Evolutionary conservation across 2,888 invertebrate species (phyloP).

Genomic region (Bhutanitis thaidina): DNA sequence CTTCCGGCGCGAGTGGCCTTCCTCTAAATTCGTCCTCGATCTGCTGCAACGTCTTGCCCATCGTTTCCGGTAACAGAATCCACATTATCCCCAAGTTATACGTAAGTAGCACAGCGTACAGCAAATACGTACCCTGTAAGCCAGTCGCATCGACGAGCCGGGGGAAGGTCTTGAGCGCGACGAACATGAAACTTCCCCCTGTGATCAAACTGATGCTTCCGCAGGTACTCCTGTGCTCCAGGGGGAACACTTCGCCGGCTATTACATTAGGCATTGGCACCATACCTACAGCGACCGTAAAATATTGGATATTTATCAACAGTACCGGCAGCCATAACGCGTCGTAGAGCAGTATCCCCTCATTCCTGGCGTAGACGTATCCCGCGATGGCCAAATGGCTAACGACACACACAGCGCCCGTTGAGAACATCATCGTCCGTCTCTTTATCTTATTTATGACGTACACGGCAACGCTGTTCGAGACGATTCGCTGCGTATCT

Average conservation of each 20-base stretch:
- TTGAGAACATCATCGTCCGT: slow-evolving; percentile 79
- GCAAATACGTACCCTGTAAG: slow-evolving; percentile 75
- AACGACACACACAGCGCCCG: slow-evolving; percentile 76
- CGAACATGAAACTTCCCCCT: slow-evolving; percentile 78
- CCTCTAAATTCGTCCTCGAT: slow-evolving; percentile 80
- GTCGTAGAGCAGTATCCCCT: too few species aligned
- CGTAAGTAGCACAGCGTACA: slow-evolving; percentile 50
- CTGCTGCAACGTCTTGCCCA: slow-evolving; percentile 81
- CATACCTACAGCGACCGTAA: slow-evolving; percentile 78
- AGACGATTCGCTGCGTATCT: slow-evolving; percentile 22
- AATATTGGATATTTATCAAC: slow-evolving; percentile 74
- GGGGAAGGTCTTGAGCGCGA: slow-evolving; percentile 81
- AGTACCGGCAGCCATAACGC: slow-evolving; percentile 63
- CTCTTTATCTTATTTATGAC: slow-evolving; percentile 80
- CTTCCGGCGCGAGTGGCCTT: slow-evolving; percentile 38
- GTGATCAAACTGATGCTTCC: slow-evolving; percentile 80
- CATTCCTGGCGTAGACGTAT: too few species aligned
- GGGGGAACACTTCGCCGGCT: slow-evolving; percentile 84
- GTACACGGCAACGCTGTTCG: slow-evolving; percentile 79
- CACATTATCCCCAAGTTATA: slow-evolving; percentile 31
- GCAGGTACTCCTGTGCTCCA: slow-evolving; percentile 79
- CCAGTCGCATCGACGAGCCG: slow-evolving; percentile 69
- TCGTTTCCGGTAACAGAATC: slow-evolving; percentile 82
- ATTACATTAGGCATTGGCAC: slow-evolving; percentile 84
- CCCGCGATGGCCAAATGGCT: slow-evolving; percentile 68